Conservation (phyloP, 2,797 vertebrate genomes). For the Peromyscus nudipes region DNA sequence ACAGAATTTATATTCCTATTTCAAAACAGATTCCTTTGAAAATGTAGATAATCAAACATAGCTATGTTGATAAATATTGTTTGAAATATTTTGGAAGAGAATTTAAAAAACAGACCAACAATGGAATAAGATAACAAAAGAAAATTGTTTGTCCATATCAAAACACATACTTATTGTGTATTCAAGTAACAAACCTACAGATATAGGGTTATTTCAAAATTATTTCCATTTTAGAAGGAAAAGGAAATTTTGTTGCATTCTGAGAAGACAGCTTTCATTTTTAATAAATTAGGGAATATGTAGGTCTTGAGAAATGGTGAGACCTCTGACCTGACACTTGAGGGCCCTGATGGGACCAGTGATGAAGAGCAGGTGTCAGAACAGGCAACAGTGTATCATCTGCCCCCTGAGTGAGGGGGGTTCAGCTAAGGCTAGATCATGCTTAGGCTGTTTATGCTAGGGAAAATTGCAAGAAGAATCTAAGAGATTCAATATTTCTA, state of each 20-base stretch:
- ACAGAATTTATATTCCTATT: background rate
- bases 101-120: background rate
- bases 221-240: conserved; percentile 22
- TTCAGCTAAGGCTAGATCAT: background rate
- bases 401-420: background rate
- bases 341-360: background rate
- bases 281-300: background rate
- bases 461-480: background rate
- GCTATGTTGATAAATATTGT: background rate
- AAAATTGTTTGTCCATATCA: background rate
- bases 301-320: background rate
- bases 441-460: background rate
- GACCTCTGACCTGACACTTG: background rate
- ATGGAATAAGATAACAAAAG: background rate
- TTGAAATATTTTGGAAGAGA: background rate
- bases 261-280: background rate
- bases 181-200: background rate
- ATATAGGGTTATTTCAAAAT: background rate
- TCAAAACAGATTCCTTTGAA: background rate
- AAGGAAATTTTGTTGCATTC: background rate
- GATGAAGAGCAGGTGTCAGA: background rate
- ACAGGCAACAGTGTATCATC: background rate
- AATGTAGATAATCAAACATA: background rate
- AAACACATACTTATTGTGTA: background rate
- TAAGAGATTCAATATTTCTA: background rate